A percentile compares a stretch with the other conserved stretches of the same genome.
Evolutionary conservation across 2,113 vertebrate genomes (phyloP).

Genomic region (Marmota flaviventris): DNA sequence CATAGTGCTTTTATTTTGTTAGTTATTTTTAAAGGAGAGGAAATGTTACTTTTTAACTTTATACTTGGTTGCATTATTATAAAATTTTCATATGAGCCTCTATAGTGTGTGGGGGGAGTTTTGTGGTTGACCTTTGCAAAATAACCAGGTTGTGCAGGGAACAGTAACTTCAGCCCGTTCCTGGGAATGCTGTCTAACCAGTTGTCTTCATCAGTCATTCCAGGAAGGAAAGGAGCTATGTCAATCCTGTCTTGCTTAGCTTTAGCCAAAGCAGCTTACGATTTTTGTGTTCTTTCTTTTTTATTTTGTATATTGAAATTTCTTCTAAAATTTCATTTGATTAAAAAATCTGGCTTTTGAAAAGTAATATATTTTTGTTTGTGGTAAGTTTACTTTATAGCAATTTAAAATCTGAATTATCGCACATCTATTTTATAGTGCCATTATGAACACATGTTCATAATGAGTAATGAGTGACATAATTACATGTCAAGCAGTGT

Average conservation of each 20-base stretch:
- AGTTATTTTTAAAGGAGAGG: constrained; percentile 76
- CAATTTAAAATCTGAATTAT: background rate
- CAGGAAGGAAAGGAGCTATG: too few relatives aligned
- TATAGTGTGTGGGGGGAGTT: background rate
- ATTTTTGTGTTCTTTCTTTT: background rate
- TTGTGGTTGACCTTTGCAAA: background rate
- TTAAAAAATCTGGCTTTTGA: constrained; percentile 49
- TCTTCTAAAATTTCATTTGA: constrained; percentile 37
- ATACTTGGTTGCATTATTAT: constrained; percentile 64
- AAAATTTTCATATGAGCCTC: background rate
- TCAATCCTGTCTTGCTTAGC: background rate
- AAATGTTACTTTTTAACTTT: constrained; percentile 77
- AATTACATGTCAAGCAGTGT: background rate
- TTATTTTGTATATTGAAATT: constrained; percentile 29
- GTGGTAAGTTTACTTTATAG: background rate
- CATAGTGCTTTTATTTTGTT: constrained; percentile 77
- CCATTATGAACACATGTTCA: background rate
- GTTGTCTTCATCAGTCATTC: fast-evolving
- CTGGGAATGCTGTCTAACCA: too few relatives aligned
- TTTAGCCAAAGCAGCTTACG: background rate
- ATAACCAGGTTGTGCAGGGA: background rate
- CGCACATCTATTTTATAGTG: background rate
- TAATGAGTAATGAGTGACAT: background rate
- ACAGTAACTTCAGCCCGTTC: background rate
- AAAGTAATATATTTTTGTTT: constrained; percentile 53